Evolutionary conservation across 1,140 invertebrate species (phyloP).

Genomic region (Potamilus streckersoni): DNA sequence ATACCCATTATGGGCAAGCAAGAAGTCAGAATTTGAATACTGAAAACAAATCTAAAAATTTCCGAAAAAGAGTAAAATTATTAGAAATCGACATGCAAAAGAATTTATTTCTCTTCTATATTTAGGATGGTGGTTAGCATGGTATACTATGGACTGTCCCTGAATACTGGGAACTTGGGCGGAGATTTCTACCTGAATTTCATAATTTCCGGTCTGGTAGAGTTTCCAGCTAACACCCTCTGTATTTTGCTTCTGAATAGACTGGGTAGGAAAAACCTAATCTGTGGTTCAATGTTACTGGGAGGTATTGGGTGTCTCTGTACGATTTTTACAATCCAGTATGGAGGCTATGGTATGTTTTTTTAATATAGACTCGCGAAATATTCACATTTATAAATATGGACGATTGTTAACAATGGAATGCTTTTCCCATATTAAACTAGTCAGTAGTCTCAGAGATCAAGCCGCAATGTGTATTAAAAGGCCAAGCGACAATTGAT

Average conservation of each 20-base stretch:
- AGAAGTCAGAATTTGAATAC: too few relatives aligned
- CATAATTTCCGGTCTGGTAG: constrained; percentile 74
- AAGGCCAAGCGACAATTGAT: too few relatives aligned
- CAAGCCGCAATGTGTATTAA: too few relatives aligned
- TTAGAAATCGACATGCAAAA: background rate
- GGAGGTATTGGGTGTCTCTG: constrained; percentile 50
- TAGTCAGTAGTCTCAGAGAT: too few relatives aligned
- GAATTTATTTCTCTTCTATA: background rate
- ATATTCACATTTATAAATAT: too few relatives aligned
- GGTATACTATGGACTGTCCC: constrained; percentile 71
- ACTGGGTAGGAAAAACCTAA: constrained; percentile 45
- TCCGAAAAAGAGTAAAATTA: too few relatives aligned
- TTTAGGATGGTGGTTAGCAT: constrained; percentile 50
- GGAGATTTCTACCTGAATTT: constrained; percentile 62
- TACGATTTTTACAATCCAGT: constrained; percentile 51
- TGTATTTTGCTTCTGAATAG: constrained; percentile 47
- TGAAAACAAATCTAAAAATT: too few relatives aligned
- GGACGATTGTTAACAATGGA: too few relatives aligned
- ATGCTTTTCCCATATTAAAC: too few relatives aligned
- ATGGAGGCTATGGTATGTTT: constrained; percentile 40
- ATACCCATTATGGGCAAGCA: too few relatives aligned
- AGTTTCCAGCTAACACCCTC: constrained; percentile 75
- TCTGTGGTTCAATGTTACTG: constrained; percentile 48
- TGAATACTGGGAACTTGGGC: constrained; percentile 53
- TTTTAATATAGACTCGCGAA: background rate